phyloP scores from a whole-genome alignment of 2,113 vertebrate species.

The Jaculus jaculus region DNA sequence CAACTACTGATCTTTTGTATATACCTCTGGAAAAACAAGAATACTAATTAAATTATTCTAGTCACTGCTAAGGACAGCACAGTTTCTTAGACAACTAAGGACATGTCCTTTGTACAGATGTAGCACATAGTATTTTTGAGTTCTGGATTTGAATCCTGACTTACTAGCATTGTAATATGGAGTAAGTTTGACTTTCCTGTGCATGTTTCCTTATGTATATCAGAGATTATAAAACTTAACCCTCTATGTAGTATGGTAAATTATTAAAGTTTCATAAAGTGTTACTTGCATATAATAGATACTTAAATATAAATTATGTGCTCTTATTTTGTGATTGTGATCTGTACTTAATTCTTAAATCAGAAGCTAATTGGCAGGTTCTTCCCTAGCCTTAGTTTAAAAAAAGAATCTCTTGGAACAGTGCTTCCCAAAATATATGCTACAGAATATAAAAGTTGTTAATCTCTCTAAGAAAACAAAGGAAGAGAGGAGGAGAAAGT shows the following conservation, averaged over 20 bases:
- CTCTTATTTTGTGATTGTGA: background rate
- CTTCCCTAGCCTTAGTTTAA: background rate
- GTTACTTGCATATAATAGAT: background rate
- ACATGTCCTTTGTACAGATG: background rate
- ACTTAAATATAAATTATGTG: background rate
- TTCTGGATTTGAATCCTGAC: background rate
- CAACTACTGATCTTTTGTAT: background rate
- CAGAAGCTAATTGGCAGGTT: background rate
- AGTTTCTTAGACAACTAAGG: background rate
- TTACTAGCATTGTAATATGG: background rate
- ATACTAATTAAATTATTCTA: background rate
- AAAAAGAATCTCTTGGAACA: conserved; percentile 11
- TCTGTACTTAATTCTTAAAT: background rate
- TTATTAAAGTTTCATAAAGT: background rate
- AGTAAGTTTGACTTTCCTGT: background rate
- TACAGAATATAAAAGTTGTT: background rate
- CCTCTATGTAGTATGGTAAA: background rate
- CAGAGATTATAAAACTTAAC: background rate
- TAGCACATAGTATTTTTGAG: background rate
- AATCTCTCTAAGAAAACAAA: background rate
- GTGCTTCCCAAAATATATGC: background rate
- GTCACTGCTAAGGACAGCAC: background rate
- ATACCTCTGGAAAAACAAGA: background rate
- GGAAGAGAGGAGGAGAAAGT: background rate
- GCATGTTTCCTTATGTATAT: background rate